These are phyloP conservation scores for Macaria liturata DNA, from an alignment of 2,888 invertebrate genomes.

Conservation along the genomic window DNA sequence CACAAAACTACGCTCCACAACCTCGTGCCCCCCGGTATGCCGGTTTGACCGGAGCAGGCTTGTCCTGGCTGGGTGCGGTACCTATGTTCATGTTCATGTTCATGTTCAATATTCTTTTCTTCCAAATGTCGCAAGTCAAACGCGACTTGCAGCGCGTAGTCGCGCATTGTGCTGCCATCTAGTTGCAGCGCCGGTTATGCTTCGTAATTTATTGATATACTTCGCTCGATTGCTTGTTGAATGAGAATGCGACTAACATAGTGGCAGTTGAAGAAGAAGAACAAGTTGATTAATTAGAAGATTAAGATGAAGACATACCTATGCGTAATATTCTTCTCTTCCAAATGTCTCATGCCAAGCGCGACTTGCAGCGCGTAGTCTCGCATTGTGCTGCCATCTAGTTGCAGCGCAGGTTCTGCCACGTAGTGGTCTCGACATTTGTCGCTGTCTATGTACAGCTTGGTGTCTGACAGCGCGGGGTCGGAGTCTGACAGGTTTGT, in stretches of 20 bases:
- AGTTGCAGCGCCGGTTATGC: constrained; percentile 71
- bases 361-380: constrained; percentile 92
- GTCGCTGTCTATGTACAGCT: constrained; percentile 46
- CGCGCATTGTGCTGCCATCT: constrained; percentile 79
- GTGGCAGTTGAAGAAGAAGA: too few relatives aligned
- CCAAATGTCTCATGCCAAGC: constrained; percentile 90
- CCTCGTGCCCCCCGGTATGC: too few relatives aligned
- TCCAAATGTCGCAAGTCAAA: constrained; percentile 91
- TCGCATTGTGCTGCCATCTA: constrained; percentile 79
- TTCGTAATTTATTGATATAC: too few relatives aligned
- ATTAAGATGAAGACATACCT: constrained; percentile 82
- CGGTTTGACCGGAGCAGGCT: too few relatives aligned
- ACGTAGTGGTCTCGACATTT: constrained; percentile 64
- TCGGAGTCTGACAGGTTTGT: constrained; percentile 79
- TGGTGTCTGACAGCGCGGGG: constrained; percentile 54
- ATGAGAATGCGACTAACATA: too few relatives aligned
- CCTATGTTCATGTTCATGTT: too few relatives aligned
- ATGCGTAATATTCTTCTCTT: constrained; percentile 87
- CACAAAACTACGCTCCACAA: too few relatives aligned
- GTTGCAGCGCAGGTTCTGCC: constrained; percentile 68
- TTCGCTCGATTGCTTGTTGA: too few relatives aligned
- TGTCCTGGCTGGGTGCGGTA: too few relatives aligned
- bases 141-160: constrained; percentile 91
- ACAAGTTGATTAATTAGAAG: too few relatives aligned
- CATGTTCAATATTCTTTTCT: constrained; percentile 85